Base-by-base conservation (phyloP, 2,888 invertebrate species). In the Latrodectus hesperus region DNA sequence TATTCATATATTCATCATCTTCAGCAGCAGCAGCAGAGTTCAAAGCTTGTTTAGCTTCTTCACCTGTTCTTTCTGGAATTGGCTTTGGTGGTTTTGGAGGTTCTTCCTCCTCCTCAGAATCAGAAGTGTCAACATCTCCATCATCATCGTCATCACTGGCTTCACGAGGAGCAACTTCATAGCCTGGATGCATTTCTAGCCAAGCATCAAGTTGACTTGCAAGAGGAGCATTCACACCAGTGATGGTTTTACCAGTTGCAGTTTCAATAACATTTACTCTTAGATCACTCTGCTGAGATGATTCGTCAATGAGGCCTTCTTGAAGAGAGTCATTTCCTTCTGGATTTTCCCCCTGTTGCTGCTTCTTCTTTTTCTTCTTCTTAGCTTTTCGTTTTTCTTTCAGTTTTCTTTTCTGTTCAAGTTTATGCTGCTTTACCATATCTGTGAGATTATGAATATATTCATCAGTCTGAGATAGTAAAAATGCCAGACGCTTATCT, bases 381-480 rank as follows among this genome's bases (percentile, higher is more conserved):
- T 96, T 96, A 90, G 96, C 94, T 90, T 94, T 95, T 92, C 94
- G 95, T 93, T 95, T 95, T 92, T 96, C 96, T 90, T 96, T 95
- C 90, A 95, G 95, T 91, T 96, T 96, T 91, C 96, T 96, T 91
- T 97, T 96, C 91, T 98, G 97, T 91, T 98, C 98, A 78, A 97
- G 95, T 92, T 98, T 98, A 92, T 99, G 98, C 91, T 97, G 97
- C 90, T 97, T 97, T 11, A 98, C 98, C 96, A 98, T 97, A 93
- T 98, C 98, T 0, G 98, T 99, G 88, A 99, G 95, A 93, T 98
- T 99, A 90, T 96, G 95, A 91, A 99, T 98, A 92, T 99, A 99
- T 92, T 99, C 99, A 93, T 99, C 99, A 2, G 99, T 99, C 93
- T 99, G 99, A 0, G 97, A 96, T 77, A 99, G 94, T 79, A 99